Conservation (phyloP, 1,140 invertebrate genomes). For the Streblospio benedicti region DNA sequence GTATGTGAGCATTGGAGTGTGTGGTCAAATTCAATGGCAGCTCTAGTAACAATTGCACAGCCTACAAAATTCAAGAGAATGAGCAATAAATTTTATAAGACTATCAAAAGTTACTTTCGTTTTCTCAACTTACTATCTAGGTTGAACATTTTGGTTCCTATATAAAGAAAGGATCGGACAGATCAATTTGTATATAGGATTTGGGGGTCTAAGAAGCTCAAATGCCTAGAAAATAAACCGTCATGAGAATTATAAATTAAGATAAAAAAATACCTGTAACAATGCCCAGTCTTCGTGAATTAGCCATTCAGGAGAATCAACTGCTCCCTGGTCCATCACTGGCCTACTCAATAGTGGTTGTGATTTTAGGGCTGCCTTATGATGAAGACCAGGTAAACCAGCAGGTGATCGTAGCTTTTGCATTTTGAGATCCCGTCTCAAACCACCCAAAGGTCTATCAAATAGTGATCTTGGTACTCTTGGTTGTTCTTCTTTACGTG, state of each 20-base stretch:
- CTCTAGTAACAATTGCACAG: constrained; percentile 72
- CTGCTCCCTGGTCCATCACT: constrained; percentile 29
- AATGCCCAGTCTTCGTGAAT: constrained; percentile 82
- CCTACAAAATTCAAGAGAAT: constrained; percentile 49
- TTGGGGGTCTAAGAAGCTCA: no score
- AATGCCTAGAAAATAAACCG: no score
- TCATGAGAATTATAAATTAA: no score
- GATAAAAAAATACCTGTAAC: constrained; percentile 51
- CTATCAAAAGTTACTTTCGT: no score
- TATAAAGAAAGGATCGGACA: no score
- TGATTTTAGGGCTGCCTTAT: constrained; percentile 14
- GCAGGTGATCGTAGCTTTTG: constrained; percentile 67
- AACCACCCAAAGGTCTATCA: constrained; percentile 68
- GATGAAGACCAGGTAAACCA: no score
- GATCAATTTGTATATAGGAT: no score
- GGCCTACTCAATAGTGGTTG: constrained; percentile 47
- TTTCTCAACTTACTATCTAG: no score
- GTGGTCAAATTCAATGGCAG: constrained; percentile 69
- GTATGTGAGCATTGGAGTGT: constrained; percentile 70
- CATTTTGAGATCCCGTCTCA: constrained; percentile 67
- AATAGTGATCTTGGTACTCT: constrained; percentile 76
- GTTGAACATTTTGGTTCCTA: no score
- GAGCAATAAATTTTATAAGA: neutral
- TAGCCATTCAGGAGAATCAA: constrained; percentile 68
- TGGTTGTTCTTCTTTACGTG: constrained; percentile 63